Evolutionary conservation across 1,140 invertebrate genomes (phyloP).

Genomic region (Lucilia cuprina): DNA sequence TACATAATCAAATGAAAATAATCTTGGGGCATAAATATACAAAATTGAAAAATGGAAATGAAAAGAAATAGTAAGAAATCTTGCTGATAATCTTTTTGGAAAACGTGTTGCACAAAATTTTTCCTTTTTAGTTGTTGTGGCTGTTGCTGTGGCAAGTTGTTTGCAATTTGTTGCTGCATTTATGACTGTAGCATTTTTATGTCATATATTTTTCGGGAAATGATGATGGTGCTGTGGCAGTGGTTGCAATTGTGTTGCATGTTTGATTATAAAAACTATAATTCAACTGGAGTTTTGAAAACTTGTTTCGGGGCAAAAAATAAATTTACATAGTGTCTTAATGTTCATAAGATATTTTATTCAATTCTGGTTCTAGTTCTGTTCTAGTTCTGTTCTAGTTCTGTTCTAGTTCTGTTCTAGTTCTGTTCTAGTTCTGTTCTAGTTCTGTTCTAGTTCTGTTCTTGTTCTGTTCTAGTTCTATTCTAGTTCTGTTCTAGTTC

Average conservation of each 20-base stretch:
- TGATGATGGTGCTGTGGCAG: not conserved
- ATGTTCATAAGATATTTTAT: too few species aligned
- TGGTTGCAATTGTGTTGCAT: not conserved
- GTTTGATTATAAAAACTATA: not conserved
- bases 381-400: too few species aligned
- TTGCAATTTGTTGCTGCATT: not conserved
- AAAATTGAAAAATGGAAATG: too few species aligned
- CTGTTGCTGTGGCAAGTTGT: too few species aligned
- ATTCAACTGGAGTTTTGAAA: not conserved
- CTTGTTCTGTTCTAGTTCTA: too few species aligned
- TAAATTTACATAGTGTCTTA: too few species aligned
- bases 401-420: too few species aligned
- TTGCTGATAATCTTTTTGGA: not conserved
- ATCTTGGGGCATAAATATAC: not conserved
- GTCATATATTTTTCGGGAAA: not conserved
- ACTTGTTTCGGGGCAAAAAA: not conserved
- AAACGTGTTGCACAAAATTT: not conserved
- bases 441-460: too few species aligned
- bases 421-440: too few species aligned
- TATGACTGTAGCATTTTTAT: not conserved
- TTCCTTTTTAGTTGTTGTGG: not conserved
- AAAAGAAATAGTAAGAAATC: not conserved
- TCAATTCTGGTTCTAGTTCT: too few species aligned
- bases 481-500: too few species aligned
- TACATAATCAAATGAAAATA: not conserved